Evolutionary conservation across 2,888 invertebrate species (phyloP), one percentile per base, ranked within the genome.

Genomic region (Neoaliturus tenellus): DNA sequence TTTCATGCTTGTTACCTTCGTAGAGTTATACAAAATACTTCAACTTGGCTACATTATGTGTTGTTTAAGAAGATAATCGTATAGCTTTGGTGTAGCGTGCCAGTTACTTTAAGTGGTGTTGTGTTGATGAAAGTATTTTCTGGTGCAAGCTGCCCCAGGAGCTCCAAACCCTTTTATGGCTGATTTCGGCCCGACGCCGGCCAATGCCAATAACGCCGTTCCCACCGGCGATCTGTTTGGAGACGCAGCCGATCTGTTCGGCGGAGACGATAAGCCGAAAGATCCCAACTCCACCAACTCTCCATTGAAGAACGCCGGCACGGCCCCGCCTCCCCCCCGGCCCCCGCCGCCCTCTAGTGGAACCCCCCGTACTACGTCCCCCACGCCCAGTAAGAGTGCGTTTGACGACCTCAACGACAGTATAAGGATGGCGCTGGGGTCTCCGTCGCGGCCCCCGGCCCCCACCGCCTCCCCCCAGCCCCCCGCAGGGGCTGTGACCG

Each of bases 321-420:
- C 89, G 69, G 88, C 89, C 73, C 89, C 90, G 25, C 92, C 93
- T 78, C 92, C 92, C 83, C 92, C 92, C 90, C 85, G 87, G 44
- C 87, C 88, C 17, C 88, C 88, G 51, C 88, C 87, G 69, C 86
- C 87, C 81, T 69, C 85, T 55, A 71, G 84, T 69, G 80, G 84
- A 81, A 71, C 81, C 69, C 84, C 85, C 81, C 81, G 86, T 89
- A 44, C 89, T 90, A 86, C 91, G 91, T 85, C 90, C 91, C 91
- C 91, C 91, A 85, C 91, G 92, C 25, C 58, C 39, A 69, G 41
- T 82, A 94, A 94, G 88, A 94, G 93, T 87, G 94, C 94, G 44
- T 93, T 94, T 90, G 94, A 94, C 89, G 94, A 94, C 88, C 92
- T 95, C 86, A 94, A 94, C 89, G 94, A 94, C 89, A 93, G 92